Conservation (phyloP, 1,140 invertebrate species). For the Adoxophyes honmai region DNA sequence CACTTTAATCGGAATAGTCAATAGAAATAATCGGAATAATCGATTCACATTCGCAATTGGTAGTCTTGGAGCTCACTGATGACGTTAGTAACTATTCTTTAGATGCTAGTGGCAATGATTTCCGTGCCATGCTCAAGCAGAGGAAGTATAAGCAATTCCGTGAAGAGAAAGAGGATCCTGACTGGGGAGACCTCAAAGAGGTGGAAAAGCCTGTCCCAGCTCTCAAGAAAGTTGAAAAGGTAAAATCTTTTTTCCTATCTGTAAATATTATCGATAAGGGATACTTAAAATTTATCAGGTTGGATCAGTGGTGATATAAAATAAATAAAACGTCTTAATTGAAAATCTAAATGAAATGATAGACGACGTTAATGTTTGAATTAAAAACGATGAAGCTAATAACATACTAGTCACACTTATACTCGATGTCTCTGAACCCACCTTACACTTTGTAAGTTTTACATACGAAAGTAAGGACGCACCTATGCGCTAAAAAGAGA, state of each 20-base stretch:
- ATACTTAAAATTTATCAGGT: not conserved
- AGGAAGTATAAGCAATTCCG: constrained; percentile 97
- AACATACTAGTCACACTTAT: too few relatives aligned
- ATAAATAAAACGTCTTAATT: constrained; percentile 19
- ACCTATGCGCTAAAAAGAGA: too few relatives aligned
- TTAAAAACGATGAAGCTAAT: not conserved
- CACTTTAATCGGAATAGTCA: too few relatives aligned
- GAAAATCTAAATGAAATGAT: constrained; percentile 20
- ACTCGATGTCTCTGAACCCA: too few relatives aligned
- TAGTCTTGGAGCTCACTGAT: too few relatives aligned
- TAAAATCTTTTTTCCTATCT: constrained; percentile 69
- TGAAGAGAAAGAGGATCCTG: constrained; percentile 91
- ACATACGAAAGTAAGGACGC: too few relatives aligned
- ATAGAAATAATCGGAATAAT: too few relatives aligned
- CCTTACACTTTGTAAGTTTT: too few relatives aligned
- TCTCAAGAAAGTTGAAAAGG: constrained; percentile 95
- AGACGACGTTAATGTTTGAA: constrained; percentile 23
- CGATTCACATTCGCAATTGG: too few relatives aligned
- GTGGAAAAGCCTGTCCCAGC: constrained; percentile 90
- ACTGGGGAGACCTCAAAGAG: constrained; percentile 96
- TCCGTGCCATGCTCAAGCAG: constrained; percentile 98
- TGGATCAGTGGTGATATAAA: constrained; percentile 57
- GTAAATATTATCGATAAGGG: not conserved
- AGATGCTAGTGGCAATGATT: constrained; percentile 98
- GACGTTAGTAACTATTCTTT: constrained; percentile 26